phyloP scores from a whole-genome alignment of 2,888 invertebrate genomes.

The Heteropelma amictum region DNA sequence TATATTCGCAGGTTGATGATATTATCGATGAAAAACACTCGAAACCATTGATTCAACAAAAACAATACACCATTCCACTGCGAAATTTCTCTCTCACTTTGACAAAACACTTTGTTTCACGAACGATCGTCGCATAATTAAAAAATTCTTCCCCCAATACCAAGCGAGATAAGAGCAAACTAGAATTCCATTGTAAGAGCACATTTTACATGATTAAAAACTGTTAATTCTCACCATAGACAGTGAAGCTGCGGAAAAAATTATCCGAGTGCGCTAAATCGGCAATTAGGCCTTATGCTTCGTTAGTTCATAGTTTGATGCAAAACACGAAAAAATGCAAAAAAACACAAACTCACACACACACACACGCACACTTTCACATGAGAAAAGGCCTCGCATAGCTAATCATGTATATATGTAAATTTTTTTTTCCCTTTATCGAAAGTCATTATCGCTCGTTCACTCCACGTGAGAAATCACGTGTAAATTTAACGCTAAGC shows the following conservation, averaged over 20 bases:
- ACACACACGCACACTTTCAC: constrained; percentile 10
- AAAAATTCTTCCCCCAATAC: too few species aligned
- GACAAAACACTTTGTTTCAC: too few species aligned
- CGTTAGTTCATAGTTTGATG: constrained; percentile 31
- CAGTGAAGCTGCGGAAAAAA: neutral
- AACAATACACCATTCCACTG: too few species aligned
- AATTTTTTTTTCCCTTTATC: too few species aligned
- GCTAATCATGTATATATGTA: constrained; percentile 58
- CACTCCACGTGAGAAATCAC: constrained; percentile 38
- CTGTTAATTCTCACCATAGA: neutral
- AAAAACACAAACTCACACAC: constrained; percentile 21
- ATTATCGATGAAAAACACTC: too few species aligned
- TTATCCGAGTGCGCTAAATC: constrained; percentile 11
- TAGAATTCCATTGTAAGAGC: constrained; percentile 6
- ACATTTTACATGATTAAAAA: too few species aligned
- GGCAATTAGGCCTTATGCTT: constrained; percentile 56
- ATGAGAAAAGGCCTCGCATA: neutral
- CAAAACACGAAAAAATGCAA: neutral
- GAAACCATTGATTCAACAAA: too few species aligned
- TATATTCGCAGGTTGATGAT: too few species aligned
- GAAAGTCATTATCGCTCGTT: constrained; percentile 38
- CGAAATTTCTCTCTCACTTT: too few species aligned
- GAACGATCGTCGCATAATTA: too few species aligned
- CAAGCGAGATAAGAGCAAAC: too few species aligned
- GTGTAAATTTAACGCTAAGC: constrained; percentile 19